Conservation (phyloP, 2,888 invertebrate genomes). For the Emesis russula region DNA sequence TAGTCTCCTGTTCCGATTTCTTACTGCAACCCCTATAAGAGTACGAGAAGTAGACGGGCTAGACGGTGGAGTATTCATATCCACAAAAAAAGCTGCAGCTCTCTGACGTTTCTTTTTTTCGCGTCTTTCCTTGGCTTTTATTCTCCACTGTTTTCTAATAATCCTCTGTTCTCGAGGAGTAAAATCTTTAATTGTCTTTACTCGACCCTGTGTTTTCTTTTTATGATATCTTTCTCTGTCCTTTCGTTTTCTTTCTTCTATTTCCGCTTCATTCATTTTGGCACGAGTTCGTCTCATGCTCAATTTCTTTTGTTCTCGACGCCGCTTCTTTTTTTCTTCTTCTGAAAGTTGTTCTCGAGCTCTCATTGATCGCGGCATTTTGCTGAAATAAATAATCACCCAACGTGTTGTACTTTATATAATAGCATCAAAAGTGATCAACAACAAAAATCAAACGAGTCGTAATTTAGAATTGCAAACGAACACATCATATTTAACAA, state of each 20-base stretch:
- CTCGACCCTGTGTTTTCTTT: not conserved
- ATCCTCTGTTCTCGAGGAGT: not conserved
- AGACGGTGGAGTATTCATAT: not conserved
- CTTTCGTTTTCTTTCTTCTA: slow-evolving; percentile 10
- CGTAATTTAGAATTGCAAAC: not conserved
- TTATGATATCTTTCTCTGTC: not conserved
- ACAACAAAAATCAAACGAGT: slow-evolving; percentile 11
- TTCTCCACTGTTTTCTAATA: not conserved
- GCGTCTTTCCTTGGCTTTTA: not conserved
- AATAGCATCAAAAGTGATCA: slow-evolving; percentile 3
- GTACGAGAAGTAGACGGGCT: not conserved
- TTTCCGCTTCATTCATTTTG: slow-evolving; percentile 10
- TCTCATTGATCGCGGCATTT: not conserved
- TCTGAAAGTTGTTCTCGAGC: not conserved
- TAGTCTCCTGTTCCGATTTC: not conserved
- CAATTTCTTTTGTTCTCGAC: not conserved
- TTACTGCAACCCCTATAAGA: not conserved
- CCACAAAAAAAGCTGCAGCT: not conserved
- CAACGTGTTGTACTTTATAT: not conserved
- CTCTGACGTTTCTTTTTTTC: not conserved
- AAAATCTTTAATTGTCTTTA: too few relatives aligned
- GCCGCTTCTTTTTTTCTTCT: slow-evolving; percentile 12
- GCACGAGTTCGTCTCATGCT: slow-evolving; percentile 11
- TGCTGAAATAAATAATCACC: slow-evolving; percentile 7
- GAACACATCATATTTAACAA: not conserved